Evolutionary conservation across 2,888 invertebrate genomes (phyloP).

Genomic region (Callinectes sapidus): DNA sequence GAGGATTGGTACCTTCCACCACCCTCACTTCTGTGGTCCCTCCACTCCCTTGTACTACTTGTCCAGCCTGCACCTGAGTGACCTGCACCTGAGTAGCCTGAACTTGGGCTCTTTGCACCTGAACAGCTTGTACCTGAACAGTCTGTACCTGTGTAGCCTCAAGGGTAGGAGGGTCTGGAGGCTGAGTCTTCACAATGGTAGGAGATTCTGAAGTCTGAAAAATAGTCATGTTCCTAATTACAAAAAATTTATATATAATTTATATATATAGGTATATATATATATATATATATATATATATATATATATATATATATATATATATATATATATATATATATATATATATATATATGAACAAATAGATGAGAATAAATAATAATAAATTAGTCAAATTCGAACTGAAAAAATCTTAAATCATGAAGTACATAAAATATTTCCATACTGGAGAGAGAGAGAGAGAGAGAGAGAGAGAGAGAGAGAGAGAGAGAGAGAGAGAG

Average conservation of each 20-base stretch:
- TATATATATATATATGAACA: too few relatives aligned
- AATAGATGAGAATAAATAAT: background rate
- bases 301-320: too few relatives aligned
- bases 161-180: slow-evolving; percentile 50
- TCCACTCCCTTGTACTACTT: slow-evolving; percentile 40
- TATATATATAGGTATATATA: too few relatives aligned
- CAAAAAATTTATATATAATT: too few relatives aligned
- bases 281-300: too few relatives aligned
- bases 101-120: slow-evolving; percentile 49
- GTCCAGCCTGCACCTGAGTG: slow-evolving; percentile 46
- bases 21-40: slow-evolving; percentile 42
- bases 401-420: too few relatives aligned
- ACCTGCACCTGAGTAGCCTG: slow-evolving; percentile 47
- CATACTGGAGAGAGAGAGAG: background rate
- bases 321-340: too few relatives aligned
- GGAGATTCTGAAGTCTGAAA: slow-evolving; percentile 73
- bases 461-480: background rate
- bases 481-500: background rate
- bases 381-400: too few relatives aligned
- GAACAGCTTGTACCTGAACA: slow-evolving; percentile 72
- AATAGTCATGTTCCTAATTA: background rate
- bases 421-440: too few relatives aligned
- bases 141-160: slow-evolving; percentile 69
- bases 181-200: slow-evolving; percentile 53
- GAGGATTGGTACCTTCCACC: slow-evolving; percentile 48